Conservation (phyloP, 2,113 vertebrate species). For the Acrocephalus kingi region DNA sequence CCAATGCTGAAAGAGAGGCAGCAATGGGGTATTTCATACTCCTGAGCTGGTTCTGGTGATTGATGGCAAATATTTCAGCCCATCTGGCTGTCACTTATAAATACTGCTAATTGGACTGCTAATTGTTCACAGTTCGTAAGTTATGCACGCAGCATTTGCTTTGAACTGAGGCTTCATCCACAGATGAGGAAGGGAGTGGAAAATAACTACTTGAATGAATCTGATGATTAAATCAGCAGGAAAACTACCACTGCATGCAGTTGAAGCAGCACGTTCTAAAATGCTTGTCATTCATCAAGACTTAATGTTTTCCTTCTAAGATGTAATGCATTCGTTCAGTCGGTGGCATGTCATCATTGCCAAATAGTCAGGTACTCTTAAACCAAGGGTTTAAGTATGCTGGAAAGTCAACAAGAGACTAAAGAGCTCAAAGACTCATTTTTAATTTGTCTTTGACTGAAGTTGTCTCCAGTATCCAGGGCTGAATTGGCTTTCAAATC, state of each 20-base stretch:
- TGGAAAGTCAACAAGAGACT: not conserved
- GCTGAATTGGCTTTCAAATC: not conserved
- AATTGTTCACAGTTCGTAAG: not conserved
- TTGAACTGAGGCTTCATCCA: not conserved
- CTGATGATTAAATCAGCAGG: not conserved
- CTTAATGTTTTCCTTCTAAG: not conserved
- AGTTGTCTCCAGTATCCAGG: fast-evolving
- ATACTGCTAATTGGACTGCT: not conserved
- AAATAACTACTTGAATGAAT: not conserved
- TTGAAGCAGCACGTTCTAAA: not conserved
- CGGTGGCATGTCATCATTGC: not conserved
- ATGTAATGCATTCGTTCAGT: not conserved
- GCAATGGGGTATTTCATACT: not conserved
- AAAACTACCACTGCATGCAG: not conserved
- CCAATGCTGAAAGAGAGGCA: not conserved
- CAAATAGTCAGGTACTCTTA: not conserved
- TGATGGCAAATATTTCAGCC: not conserved
- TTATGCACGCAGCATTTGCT: not conserved
- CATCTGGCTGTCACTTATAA: not conserved
- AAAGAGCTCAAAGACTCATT: not conserved
- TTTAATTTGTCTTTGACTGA: not conserved
- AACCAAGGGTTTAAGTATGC: not conserved
- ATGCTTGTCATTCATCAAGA: not conserved
- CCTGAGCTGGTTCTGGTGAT: not conserved
- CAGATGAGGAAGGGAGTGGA: not conserved